Conservation (phyloP, 2,113 vertebrate species). For the Hemichromis elongatus region DNA sequence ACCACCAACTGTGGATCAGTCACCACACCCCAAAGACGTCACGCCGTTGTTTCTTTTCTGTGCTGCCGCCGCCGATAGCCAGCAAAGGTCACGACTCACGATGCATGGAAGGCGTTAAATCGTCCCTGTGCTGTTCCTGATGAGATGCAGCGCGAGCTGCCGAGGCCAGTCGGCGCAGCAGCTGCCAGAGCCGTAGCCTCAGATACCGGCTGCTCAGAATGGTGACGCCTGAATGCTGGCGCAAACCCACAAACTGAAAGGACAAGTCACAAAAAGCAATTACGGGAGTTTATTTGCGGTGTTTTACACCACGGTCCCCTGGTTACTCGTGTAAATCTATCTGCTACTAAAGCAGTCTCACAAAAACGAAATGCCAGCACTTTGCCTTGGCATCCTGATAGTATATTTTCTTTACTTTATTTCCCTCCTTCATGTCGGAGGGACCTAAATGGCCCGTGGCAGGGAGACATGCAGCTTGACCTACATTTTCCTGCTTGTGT, state of each 20-base stretch:
- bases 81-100: constrained; percentile 17
- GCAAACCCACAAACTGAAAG: constrained; percentile 14
- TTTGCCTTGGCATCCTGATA: constrained; percentile 1
- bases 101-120: not conserved
- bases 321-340: constrained; percentile 21
- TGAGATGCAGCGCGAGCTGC: constrained; percentile 21
- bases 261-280: constrained; percentile 40
- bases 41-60: constrained; percentile 16
- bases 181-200: constrained; percentile 42
- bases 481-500: not conserved
- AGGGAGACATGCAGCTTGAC: not conserved
- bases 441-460: constrained; percentile 6
- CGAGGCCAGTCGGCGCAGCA: not conserved
- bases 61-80: constrained; percentile 7
- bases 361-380: constrained; percentile 6
- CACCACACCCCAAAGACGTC: constrained; percentile 23
- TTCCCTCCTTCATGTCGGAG: not conserved
- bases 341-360: constrained; percentile 28
- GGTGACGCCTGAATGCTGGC: constrained; percentile 31
- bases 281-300: constrained; percentile 19
- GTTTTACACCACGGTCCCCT: constrained; percentile 14
- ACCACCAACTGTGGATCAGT: constrained; percentile 7
- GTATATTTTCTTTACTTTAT: not conserved
- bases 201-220: not conserved
- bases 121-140: not conserved